Conservation (phyloP, 2,797 vertebrate genomes). For the Squalus acanthias region DNA sequence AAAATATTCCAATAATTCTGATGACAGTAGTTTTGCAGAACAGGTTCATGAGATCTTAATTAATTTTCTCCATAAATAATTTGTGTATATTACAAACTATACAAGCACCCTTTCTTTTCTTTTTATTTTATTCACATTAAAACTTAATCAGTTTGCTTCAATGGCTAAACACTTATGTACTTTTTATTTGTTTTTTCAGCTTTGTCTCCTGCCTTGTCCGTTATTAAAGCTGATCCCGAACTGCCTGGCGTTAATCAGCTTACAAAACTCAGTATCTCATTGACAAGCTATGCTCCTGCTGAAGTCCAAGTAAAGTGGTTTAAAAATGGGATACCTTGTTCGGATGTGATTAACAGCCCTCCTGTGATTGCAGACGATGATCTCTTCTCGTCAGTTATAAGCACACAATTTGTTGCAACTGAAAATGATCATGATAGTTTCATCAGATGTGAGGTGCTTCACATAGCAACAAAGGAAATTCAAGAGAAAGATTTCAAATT, state of each 20-base stretch:
- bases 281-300: constrained; percentile 39
- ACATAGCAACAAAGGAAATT: not conserved
- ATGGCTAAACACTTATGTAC: not conserved
- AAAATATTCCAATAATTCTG: not conserved
- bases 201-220: not conserved
- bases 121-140: not conserved
- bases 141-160: not conserved
- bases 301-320: constrained; percentile 13
- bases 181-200: constrained; percentile 33
- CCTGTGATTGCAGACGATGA: constrained; percentile 33
- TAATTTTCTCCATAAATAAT: not conserved
- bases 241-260: not conserved
- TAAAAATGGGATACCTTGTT: constrained; percentile 26
- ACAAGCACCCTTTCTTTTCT: not conserved
- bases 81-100: not conserved
- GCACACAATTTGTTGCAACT: constrained; percentile 34
- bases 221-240: constrained; percentile 11
- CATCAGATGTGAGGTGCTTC: constrained; percentile 40
- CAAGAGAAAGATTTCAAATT: constrained; percentile 36
- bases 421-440: not conserved
- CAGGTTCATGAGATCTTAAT: not conserved
- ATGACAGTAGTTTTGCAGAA: not conserved
- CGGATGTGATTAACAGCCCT: not conserved
- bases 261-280: not conserved
- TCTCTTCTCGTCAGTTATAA: constrained; percentile 38